These are phyloP conservation scores for Tetragnatha versicolor DNA, from an alignment of 1,140 invertebrate genomes.

Conservation along the genomic window DNA sequence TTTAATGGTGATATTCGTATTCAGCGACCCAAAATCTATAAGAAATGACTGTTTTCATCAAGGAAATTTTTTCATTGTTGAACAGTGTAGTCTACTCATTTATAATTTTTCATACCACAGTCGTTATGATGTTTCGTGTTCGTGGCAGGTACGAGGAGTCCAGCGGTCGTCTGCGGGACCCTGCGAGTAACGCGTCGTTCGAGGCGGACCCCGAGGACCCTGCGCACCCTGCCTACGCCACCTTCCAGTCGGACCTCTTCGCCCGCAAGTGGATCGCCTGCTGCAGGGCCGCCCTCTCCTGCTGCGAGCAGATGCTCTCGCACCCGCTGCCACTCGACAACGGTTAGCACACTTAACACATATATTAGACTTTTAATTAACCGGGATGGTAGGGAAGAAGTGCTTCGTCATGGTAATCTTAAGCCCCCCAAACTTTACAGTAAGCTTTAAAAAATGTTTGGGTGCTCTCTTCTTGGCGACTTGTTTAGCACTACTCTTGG, in stretches of 20 bases:
- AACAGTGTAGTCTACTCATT: background rate
- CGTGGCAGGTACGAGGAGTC: conserved; percentile 28
- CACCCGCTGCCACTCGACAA: background rate
- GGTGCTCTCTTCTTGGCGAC: too few relatives aligned
- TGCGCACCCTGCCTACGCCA: conserved; percentile 5
- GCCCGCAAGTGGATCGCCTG: conserved; percentile 41
- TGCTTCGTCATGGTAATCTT: too few relatives aligned
- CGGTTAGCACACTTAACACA: background rate
- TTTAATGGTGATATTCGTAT: too few relatives aligned
- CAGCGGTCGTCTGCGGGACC: background rate
- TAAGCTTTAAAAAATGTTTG: too few relatives aligned
- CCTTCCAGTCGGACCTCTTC: conserved; percentile 42
- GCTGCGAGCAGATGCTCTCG: conserved; percentile 30
- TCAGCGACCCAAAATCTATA: too few relatives aligned
- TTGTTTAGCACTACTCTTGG: too few relatives aligned
- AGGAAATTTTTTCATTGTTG: background rate
- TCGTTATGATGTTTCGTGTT: too few relatives aligned
- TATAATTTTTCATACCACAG: too few relatives aligned
- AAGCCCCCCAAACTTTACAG: too few relatives aligned
- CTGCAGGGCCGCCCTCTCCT: conserved; percentile 37
- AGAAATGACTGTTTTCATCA: too few relatives aligned
- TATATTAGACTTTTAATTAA: background rate
- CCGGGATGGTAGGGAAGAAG: background rate
- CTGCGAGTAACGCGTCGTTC: background rate
- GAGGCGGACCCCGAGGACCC: conserved; percentile 22